phyloP scores from a whole-genome alignment of 2,888 invertebrate genomes.

The Lasioglossum zephyrum region DNA sequence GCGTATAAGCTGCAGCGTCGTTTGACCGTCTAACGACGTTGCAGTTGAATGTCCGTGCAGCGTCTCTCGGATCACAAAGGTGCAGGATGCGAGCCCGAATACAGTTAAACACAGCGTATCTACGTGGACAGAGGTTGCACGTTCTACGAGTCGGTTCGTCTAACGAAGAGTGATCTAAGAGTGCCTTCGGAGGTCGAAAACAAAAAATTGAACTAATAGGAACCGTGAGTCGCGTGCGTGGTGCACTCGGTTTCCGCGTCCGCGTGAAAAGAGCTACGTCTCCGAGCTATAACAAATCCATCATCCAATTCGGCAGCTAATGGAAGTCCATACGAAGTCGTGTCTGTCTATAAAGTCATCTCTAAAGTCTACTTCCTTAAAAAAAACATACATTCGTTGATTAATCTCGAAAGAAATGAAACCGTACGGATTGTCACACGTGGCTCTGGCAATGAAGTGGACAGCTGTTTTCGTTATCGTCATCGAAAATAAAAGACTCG shows the following conservation, averaged over 20 bases:
- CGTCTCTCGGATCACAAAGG: slow-evolving; percentile 3
- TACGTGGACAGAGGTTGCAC: slow-evolving; percentile 8
- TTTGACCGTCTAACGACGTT: slow-evolving; percentile 63
- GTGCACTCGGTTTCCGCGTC: slow-evolving; percentile 6
- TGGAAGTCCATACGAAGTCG: not conserved
- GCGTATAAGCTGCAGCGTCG: slow-evolving; percentile 54
- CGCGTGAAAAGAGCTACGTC: slow-evolving; percentile 15
- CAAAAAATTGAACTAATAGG: slow-evolving; percentile 57
- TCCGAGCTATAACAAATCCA: not conserved
- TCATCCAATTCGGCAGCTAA: not conserved
- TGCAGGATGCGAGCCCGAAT: not conserved
- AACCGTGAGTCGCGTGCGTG: slow-evolving; percentile 58
- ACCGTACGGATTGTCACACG: not conserved
- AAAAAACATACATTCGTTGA: not conserved
- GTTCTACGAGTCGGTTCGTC: not conserved
- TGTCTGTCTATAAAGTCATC: not conserved
- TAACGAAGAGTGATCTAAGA: slow-evolving; percentile 20
- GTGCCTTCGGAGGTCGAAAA: slow-evolving; percentile 26
- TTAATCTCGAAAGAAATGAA: not conserved
- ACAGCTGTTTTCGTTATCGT: not conserved
- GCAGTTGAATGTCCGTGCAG: slow-evolving; percentile 50
- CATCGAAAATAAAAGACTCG: not conserved
- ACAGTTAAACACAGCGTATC: not conserved
- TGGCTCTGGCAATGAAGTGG: not conserved
- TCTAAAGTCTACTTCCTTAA: not conserved